phyloP scores from a whole-genome alignment of 2,797 vertebrate genomes.

The Mastacembelus armatus region DNA sequence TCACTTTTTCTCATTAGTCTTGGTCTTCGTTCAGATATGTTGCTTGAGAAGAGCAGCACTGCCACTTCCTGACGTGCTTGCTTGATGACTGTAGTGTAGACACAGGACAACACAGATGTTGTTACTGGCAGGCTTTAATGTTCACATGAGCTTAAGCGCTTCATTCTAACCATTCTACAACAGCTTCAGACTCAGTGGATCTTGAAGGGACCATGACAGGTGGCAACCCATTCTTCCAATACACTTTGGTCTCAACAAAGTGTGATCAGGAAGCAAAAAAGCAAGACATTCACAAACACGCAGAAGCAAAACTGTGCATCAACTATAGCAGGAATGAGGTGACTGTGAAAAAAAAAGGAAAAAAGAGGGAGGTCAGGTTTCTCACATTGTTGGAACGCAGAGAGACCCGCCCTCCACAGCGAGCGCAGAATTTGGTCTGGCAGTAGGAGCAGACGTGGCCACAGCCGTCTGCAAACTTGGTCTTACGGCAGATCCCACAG shows the following conservation, averaged over 20 bases:
- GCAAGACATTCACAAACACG: slow-evolving; percentile 54
- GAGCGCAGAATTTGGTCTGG: slow-evolving; percentile 98
- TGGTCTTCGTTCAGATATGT: slow-evolving; percentile 1
- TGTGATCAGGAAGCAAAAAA: slow-evolving; percentile 61
- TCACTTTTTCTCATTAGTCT: not conserved
- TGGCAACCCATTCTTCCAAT: slow-evolving; percentile 59
- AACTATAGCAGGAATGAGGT: slow-evolving; percentile 46
- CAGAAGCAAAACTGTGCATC: slow-evolving; percentile 34
- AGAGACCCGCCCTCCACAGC: slow-evolving; percentile 96
- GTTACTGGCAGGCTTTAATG: slow-evolving; percentile 17
- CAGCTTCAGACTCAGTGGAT: slow-evolving; percentile 20
- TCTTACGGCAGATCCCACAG: slow-evolving; percentile 98
- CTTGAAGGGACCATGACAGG: slow-evolving; percentile 11
- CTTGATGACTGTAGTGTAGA: slow-evolving; percentile 32
- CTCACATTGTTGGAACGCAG: slow-evolving; percentile 99
- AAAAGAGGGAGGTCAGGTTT: slow-evolving; percentile 31
- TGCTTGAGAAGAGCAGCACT: slow-evolving; percentile 13
- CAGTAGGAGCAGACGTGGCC: slow-evolving; percentile 98
- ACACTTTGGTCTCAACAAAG: slow-evolving; percentile 72
- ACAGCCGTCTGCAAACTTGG: slow-evolving; percentile 97
- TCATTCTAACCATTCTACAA: slow-evolving; percentile 32
- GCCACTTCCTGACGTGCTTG: slow-evolving; percentile 25
- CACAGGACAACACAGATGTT: slow-evolving; percentile 47
- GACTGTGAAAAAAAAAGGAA: slow-evolving; percentile 12
- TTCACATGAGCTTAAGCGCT: slow-evolving; percentile 16